Conservation (phyloP, 1,140 invertebrate species). For the Sitodiplosis mosellana region DNA sequence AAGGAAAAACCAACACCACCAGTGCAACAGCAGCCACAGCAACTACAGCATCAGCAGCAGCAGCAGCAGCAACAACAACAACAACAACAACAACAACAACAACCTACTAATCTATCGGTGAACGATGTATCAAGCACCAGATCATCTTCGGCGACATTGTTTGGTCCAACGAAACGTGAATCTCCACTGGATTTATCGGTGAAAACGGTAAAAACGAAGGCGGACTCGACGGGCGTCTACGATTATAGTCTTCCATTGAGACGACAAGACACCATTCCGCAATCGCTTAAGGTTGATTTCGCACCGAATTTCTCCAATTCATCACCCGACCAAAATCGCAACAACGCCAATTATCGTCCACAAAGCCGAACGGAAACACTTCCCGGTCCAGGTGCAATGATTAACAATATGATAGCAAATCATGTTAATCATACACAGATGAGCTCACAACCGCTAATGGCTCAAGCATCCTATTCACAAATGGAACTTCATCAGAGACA, state of each 20-base stretch:
- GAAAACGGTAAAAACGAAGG: slow-evolving; percentile 66
- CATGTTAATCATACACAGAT: no score
- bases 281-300: slow-evolving; percentile 38
- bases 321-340: no score
- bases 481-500: no score
- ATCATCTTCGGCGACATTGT: not conserved
- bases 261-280: slow-evolving; percentile 11
- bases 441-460: no score
- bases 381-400: no score
- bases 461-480: no score
- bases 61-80: not conserved
- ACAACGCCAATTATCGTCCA: no score
- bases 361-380: no score
- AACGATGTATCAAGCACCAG: not conserved
- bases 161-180: slow-evolving; percentile 33
- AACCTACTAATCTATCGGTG: not conserved
- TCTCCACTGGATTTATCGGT: slow-evolving; percentile 69
- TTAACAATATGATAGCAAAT: no score
- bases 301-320: slow-evolving; percentile 32
- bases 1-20: no score
- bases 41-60: not conserved
- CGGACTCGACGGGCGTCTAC: slow-evolving; percentile 62
- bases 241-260: slow-evolving; percentile 22
- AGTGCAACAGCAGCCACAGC: not conserved
- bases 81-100: not conserved